Evolutionary conservation across 1,140 invertebrate genomes (phyloP).

Genomic region (Piezodorus guildinii): DNA sequence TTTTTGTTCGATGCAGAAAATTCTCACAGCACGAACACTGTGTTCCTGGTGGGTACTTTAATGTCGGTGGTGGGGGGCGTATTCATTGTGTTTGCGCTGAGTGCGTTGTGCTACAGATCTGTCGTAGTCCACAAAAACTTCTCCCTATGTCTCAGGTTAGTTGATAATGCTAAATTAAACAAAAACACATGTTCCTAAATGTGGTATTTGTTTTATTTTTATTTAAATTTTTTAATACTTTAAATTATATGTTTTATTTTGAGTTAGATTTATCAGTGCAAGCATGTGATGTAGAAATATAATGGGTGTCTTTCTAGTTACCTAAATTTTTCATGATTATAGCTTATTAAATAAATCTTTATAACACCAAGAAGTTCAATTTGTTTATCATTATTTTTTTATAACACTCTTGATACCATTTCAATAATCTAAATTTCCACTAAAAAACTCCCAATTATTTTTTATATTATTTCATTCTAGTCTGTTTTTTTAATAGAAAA

Average conservation of each 20-base stretch:
- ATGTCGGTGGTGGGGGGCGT: slow-evolving; percentile 97
- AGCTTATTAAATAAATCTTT: too few species aligned
- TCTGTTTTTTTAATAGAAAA: too few species aligned
- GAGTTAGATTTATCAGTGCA: too few species aligned
- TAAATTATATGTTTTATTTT: neutral
- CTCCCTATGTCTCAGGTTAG: slow-evolving; percentile 93
- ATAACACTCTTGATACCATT: too few species aligned
- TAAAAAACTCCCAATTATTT: too few species aligned
- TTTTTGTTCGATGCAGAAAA: slow-evolving; percentile 51
- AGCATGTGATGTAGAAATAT: too few species aligned
- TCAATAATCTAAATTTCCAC: too few species aligned
- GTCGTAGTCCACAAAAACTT: slow-evolving; percentile 95
- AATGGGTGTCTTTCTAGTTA: too few species aligned
- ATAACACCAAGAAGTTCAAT: too few species aligned
- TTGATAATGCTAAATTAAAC: slow-evolving; percentile 31
- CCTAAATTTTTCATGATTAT: too few species aligned
- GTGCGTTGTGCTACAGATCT: slow-evolving; percentile 98
- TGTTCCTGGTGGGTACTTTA: slow-evolving; percentile 92
- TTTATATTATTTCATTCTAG: too few species aligned
- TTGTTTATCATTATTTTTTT: too few species aligned
- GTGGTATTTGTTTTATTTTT: slow-evolving; percentile 2
- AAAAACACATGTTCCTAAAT: slow-evolving; percentile 11
- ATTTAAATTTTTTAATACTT: slow-evolving; percentile 5
- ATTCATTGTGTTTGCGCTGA: slow-evolving; percentile 94
- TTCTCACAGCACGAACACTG: slow-evolving; percentile 87